A percentile compares a stretch with the other conserved stretches of the same genome.
These are phyloP conservation scores for Clarias platycephalus DNA, from an alignment of 2,797 vertebrate species.

Conservation along the genomic window DNA sequence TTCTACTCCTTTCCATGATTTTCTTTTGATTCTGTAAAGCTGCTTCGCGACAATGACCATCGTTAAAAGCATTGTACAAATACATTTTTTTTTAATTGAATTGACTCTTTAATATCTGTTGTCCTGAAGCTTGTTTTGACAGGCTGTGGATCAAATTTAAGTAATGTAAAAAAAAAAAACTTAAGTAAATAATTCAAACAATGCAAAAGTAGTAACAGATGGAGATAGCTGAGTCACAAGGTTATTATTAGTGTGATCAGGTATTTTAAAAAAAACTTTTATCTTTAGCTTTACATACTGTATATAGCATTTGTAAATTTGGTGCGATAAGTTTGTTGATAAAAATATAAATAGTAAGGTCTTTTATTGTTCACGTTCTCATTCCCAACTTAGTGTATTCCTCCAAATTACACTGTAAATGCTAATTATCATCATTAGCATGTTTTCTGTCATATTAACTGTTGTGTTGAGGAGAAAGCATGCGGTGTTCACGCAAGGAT, in stretches of 20 bases:
- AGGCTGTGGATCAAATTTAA: background rate
- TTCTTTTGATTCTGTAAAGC: too few species aligned
- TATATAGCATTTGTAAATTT: background rate
- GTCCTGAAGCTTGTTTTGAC: background rate
- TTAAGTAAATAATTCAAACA: background rate
- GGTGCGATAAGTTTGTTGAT: background rate
- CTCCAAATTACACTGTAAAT: conserved; percentile 1
- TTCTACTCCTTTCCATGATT: too few species aligned
- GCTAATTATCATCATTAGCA: conserved; percentile 49
- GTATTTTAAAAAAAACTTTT: background rate
- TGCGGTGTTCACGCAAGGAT: conserved; percentile 24
- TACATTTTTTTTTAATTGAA: too few species aligned
- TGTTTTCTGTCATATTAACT: conserved; percentile 37
- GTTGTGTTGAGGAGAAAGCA: conserved; percentile 18
- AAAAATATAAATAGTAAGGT: background rate
- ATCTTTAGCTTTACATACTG: background rate
- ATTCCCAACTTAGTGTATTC: background rate
- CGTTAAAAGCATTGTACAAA: too few species aligned
- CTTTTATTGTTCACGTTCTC: background rate
- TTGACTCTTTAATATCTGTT: background rate
- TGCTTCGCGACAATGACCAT: too few species aligned
- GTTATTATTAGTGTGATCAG: background rate
- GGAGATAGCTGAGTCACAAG: background rate
- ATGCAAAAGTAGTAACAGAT: background rate
- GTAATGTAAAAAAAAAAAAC: background rate